phyloP scores from a whole-genome alignment of 2,797 vertebrate species.

The Bucorvus abyssinicus region DNA sequence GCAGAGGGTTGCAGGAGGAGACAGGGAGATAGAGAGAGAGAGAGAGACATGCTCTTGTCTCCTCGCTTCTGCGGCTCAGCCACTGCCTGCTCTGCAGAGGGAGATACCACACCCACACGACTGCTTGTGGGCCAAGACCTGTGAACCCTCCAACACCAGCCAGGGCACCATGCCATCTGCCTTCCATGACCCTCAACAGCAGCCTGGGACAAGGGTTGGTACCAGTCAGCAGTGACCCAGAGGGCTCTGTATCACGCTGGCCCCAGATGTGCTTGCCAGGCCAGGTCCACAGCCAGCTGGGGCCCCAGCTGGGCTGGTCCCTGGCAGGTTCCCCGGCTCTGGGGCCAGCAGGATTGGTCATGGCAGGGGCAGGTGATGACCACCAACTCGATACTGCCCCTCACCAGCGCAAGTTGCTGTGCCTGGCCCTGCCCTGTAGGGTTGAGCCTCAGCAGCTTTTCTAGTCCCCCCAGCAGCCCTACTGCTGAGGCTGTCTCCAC shows the following conservation, averaged over 20 bases:
- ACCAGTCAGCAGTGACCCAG: not conserved
- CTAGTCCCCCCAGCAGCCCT: not conserved
- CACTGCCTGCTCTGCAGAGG: not conserved
- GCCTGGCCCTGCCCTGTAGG: not conserved
- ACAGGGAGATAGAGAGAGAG: not conserved
- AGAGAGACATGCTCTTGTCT: not conserved
- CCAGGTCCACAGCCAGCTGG: not conserved
- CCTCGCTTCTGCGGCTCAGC: not conserved
- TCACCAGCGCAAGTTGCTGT: not conserved
- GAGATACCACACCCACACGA: not conserved
- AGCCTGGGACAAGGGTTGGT: constrained; percentile 28
- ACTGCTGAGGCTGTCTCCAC: not conserved
- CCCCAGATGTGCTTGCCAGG: not conserved
- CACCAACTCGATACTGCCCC: not conserved
- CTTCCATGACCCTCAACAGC: not conserved
- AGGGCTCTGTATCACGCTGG: not conserved
- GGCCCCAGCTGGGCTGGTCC: constrained; percentile 42
- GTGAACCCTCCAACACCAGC: constrained; percentile 37
- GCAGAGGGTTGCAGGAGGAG: not conserved
- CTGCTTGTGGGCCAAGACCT: constrained; percentile 26
- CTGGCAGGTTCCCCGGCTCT: not conserved
- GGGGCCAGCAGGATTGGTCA: not conserved
- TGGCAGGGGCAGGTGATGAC: not conserved
- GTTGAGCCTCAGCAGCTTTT: constrained; percentile 7
- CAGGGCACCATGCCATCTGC: constrained; percentile 36